A percentile compares a stretch with the other conserved stretches of the same genome.
phyloP scores from a whole-genome alignment of 2,113 vertebrate species.

The Plecotus auritus region DNA sequence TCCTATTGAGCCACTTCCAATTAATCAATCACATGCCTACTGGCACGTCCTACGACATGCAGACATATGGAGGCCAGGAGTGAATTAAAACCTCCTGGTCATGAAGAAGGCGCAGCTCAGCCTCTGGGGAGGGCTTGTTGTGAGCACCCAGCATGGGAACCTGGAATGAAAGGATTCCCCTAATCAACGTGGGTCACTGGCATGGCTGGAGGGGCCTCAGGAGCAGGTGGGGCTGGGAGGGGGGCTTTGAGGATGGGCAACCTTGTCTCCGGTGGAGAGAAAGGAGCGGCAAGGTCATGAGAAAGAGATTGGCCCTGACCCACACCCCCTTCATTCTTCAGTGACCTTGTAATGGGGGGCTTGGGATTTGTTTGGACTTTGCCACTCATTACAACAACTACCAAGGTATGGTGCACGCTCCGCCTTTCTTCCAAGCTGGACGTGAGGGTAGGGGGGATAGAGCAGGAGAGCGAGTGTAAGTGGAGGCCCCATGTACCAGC shows the following conservation, averaged over 20 bases:
- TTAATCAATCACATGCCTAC: not conserved
- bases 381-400: not conserved
- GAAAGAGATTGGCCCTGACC: not conserved
- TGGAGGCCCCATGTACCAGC: accelerated
- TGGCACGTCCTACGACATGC: accelerated
- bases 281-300: accelerated
- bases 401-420: not conserved
- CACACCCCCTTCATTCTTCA: not conserved
- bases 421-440: not conserved
- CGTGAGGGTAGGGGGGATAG: not conserved
- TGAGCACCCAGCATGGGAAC: no score
- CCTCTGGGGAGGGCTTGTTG: not conserved
- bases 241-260: not conserved
- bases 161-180: accelerated
- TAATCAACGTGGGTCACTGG: accelerated
- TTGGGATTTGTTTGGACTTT: not conserved
- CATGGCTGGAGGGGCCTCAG: not conserved
- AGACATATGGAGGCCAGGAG: not conserved
- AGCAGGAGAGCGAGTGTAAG: accelerated
- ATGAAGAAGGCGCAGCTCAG: not conserved
- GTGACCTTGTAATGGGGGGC: accelerated
- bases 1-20: not conserved
- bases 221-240: accelerated
- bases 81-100: not conserved
- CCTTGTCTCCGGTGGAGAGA: accelerated